A percentile compares a stretch with the other conserved stretches of the same genome.
Evolutionary conservation across 2,888 invertebrate species (phyloP).

Genomic region (Dryocosmus kuriphilus): DNA sequence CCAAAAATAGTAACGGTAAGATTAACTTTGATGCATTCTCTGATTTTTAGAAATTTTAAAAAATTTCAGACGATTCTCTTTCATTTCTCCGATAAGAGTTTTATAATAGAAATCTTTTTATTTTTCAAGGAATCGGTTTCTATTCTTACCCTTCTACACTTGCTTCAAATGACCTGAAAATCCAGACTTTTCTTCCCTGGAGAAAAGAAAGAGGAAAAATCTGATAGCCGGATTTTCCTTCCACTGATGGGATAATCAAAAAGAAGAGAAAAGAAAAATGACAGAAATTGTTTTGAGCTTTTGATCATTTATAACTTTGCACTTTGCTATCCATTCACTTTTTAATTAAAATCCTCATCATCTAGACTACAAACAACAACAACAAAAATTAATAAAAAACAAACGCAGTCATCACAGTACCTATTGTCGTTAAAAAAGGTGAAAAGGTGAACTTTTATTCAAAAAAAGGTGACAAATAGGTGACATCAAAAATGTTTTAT

Average conservation of each 20-base stretch:
- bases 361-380: not conserved
- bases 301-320: not conserved
- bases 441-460: too few species aligned
- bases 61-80: not conserved
- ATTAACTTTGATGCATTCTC: too few species aligned
- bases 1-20: too few species aligned
- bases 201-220: not conserved
- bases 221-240: slow-evolving; percentile 2
- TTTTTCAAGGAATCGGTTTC: not conserved
- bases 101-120: not conserved
- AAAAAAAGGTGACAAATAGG: too few species aligned
- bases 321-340: not conserved
- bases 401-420: too few species aligned
- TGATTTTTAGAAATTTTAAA: not conserved
- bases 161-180: slow-evolving; percentile 7
- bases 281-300: not conserved
- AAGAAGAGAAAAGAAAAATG: not conserved
- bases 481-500: too few species aligned
- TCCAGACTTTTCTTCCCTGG: slow-evolving; percentile 1
- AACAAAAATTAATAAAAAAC: too few species aligned
- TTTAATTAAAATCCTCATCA: not conserved
- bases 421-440: too few species aligned
- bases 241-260: not conserved
- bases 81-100: not conserved
- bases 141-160: slow-evolving; percentile 1